Conservation (phyloP, 2,888 invertebrate genomes). For the Stenodema calcarata region DNA sequence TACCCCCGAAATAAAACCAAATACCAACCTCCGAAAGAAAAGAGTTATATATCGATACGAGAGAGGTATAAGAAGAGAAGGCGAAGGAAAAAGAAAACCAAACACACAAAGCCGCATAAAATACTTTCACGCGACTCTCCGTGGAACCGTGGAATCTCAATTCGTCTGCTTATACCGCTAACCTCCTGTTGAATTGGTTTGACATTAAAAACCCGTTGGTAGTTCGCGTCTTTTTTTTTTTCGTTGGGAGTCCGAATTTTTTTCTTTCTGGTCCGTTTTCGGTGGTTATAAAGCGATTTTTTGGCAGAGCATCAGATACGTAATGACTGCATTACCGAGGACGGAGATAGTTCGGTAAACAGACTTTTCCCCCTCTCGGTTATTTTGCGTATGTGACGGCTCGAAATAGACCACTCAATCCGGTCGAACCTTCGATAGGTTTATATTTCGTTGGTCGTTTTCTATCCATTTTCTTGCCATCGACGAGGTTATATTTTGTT, state of each 20-base stretch:
- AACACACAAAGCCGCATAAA: conserved; percentile 8
- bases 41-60: not conserved
- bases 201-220: conserved; percentile 6
- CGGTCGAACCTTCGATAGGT: not conserved
- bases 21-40: not conserved
- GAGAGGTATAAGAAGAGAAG: not conserved
- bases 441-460: not conserved
- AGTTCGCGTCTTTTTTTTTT: not conserved
- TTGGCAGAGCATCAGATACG: not conserved
- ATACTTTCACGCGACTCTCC: not conserved
- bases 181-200: conserved; percentile 2
- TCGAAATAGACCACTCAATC: not conserved
- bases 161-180: not conserved
- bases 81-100: not conserved
- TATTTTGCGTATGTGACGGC: not conserved
- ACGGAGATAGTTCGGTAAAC: not conserved
- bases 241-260: not conserved
- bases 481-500: no score
- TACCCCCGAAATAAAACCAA: conserved; percentile 23
- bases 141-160: not conserved
- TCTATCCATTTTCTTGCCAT: not conserved
- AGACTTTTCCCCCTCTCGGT: not conserved
- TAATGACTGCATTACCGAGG: not conserved
- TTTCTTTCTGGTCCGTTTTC: not conserved
- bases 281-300: not conserved